These are phyloP conservation scores for Gastracanthus pulcherrimus DNA, from an alignment of 2,888 invertebrate genomes.

Conservation along the genomic window DNA sequence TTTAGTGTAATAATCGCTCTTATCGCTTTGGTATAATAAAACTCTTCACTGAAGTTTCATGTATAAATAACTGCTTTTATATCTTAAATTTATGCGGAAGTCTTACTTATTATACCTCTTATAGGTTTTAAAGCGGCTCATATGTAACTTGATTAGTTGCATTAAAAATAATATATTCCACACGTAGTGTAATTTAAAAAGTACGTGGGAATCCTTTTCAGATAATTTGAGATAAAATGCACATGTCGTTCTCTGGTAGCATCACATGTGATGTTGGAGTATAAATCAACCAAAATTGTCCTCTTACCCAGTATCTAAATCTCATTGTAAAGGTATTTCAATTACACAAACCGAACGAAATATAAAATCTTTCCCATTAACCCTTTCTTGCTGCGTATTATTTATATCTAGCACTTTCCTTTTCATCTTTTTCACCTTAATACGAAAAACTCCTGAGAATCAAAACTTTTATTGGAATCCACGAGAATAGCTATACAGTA, in stretches of 20 bases:
- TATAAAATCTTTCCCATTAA: not conserved
- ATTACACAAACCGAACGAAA: not conserved
- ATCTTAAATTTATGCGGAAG: not conserved
- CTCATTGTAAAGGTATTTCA: not conserved
- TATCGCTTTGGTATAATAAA: too few species aligned
- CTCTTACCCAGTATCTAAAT: too few species aligned
- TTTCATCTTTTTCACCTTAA: not conserved
- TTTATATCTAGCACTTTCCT: too few species aligned
- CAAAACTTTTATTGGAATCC: slow-evolving; percentile 11
- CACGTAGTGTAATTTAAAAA: not conserved
- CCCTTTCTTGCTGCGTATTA: slow-evolving; percentile 22
- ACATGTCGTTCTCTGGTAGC: slow-evolving; percentile 7
- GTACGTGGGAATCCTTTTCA: slow-evolving; percentile 1
- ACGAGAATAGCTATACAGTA: not conserved
- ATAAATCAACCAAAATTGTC: not conserved
- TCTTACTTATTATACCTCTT: too few species aligned
- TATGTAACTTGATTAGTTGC: too few species aligned
- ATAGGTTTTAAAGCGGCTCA: too few species aligned
- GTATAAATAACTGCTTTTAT: not conserved
- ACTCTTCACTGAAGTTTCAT: not conserved
- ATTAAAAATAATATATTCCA: not conserved
- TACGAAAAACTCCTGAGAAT: not conserved
- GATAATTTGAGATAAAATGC: not conserved
- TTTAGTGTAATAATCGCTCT: too few species aligned
- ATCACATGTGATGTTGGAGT: slow-evolving; percentile 8